Conservation (phyloP, 1,140 invertebrate species). For the Caenorhabditis latens region DNA sequence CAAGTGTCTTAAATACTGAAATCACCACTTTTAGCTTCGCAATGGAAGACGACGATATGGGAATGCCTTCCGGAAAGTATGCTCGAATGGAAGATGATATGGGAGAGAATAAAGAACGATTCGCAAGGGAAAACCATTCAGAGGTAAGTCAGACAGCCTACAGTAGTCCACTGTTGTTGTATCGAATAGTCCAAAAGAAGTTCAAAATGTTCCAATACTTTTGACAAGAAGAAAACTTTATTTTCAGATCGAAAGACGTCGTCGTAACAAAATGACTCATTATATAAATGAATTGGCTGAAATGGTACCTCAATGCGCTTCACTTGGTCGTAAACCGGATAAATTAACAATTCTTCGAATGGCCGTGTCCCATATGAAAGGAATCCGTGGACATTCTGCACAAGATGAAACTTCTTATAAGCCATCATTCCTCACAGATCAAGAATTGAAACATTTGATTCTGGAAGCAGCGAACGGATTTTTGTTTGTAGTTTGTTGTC, state of each 20-base stretch:
- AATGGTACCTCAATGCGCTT: slow-evolving; percentile 96
- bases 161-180: no score
- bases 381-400: slow-evolving; percentile 61
- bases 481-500: slow-evolving; percentile 97
- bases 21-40: slow-evolving; percentile 49
- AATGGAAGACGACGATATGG: slow-evolving; percentile 63
- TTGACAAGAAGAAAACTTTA: not conserved
- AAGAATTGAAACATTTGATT: slow-evolving; percentile 98
- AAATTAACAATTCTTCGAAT: slow-evolving; percentile 98
- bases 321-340: slow-evolving; percentile 96
- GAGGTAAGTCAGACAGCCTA: slow-evolving; percentile 80
- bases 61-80: slow-evolving; percentile 64
- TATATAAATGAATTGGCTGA: slow-evolving; percentile 99
- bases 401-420: slow-evolving; percentile 84
- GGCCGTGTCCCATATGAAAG: slow-evolving; percentile 97
- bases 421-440: slow-evolving; percentile 97
- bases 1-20: no score
- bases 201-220: not conserved
- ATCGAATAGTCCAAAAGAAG: no score
- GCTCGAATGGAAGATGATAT: slow-evolving; percentile 66
- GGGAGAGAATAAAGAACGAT: slow-evolving; percentile 73
- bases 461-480: slow-evolving; percentile 99
- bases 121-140: slow-evolving; percentile 93
- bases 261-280: slow-evolving; percentile 99
- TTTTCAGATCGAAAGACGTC: slow-evolving; percentile 88